Evolutionary conservation across 1,140 invertebrate species (phyloP).

Genomic region (Meloidogyne chitwoodi): DNA sequence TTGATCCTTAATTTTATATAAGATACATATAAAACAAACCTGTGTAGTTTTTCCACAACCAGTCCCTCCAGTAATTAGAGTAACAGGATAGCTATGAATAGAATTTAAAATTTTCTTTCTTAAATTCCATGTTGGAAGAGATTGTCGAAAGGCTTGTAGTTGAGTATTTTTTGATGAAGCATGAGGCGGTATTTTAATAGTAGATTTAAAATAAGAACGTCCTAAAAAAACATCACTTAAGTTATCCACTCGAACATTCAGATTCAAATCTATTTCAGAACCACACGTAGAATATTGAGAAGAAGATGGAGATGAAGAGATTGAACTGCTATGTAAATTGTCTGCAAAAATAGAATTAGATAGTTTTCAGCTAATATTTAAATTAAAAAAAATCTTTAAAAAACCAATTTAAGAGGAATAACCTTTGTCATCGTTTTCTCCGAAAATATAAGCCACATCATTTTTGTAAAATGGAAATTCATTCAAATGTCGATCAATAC

Average conservation of each 20-base stretch:
- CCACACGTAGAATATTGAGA: background rate
- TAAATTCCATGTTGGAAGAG: slow-evolving; percentile 1
- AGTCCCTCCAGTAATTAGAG: slow-evolving; percentile 69
- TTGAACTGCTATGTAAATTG: background rate
- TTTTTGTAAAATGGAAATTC: background rate
- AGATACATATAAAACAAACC: slow-evolving; percentile 25
- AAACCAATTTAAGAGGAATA: background rate
- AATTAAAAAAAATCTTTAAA: background rate
- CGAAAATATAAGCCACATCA: background rate
- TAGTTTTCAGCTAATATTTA: background rate
- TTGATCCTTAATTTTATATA: background rate
- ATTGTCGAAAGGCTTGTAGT: background rate
- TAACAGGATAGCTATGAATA: background rate
- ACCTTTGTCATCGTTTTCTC: background rate
- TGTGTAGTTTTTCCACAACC: slow-evolving; percentile 87
- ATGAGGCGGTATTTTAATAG: background rate
- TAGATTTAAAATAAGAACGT: background rate
- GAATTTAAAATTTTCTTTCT: background rate
- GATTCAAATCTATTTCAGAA: background rate
- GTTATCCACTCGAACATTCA: background rate
- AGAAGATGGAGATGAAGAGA: background rate
- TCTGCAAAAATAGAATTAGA: background rate
- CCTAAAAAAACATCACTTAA: too few species aligned
- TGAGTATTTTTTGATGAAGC: background rate
- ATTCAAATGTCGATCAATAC: background rate